Evolutionary conservation across 2,113 vertebrate genomes (phyloP).

Genomic region (Colossoma macropomum): DNA sequence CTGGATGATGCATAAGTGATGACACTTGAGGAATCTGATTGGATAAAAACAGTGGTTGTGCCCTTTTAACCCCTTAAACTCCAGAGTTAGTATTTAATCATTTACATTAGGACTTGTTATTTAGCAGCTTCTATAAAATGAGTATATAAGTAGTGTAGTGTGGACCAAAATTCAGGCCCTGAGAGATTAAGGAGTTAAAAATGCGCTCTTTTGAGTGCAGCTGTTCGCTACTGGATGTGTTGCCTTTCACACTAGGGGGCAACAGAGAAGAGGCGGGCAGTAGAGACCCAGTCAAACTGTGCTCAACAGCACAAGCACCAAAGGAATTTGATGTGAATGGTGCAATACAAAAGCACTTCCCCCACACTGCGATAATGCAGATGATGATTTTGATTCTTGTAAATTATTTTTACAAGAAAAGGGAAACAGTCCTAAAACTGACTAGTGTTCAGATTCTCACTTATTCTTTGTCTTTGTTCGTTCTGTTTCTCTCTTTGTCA

Average conservation of each 20-base stretch:
- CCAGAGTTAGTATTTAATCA: background rate
- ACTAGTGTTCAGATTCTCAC: too few relatives aligned
- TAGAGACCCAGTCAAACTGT: background rate
- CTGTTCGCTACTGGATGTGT: background rate
- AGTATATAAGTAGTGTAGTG: too few relatives aligned
- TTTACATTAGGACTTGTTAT: background rate
- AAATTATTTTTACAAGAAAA: too few relatives aligned
- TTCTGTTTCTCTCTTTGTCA: background rate
- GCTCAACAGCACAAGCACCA: background rate
- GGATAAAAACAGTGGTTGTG: background rate
- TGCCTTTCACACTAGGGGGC: background rate
- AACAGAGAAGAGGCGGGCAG: background rate
- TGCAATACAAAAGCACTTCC: background rate
- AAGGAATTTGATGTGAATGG: constrained; percentile 20
- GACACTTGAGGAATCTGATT: background rate
- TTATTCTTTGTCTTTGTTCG: background rate
- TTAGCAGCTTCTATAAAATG: background rate
- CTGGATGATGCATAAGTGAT: too few relatives aligned
- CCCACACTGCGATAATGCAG: too few relatives aligned
- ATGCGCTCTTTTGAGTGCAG: too few relatives aligned
- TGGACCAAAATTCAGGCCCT: background rate
- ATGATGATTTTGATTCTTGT: too few relatives aligned
- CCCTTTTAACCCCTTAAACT: background rate
- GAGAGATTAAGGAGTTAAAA: background rate
- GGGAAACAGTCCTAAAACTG: too few relatives aligned